Evolutionary conservation across 2,113 vertebrate genomes (phyloP).

Genomic region (Corythornis cristatus): DNA sequence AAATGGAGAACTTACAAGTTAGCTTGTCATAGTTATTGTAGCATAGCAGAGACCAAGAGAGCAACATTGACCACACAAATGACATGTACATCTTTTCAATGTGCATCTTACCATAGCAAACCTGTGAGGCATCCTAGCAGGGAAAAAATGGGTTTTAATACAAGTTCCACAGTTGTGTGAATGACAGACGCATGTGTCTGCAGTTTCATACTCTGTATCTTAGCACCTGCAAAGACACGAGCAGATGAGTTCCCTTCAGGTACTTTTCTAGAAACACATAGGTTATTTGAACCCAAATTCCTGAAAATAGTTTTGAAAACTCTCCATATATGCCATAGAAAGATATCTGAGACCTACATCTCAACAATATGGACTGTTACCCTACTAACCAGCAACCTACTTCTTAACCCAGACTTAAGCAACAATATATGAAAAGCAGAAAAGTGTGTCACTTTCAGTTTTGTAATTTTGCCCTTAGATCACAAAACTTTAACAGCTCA

Average conservation of each 20-base stretch:
- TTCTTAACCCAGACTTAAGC: not conserved
- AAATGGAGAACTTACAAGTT: not conserved
- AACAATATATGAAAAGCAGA: not conserved
- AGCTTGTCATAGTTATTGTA: not conserved
- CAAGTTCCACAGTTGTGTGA: not conserved
- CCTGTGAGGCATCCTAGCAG: fast-evolving
- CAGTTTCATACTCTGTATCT: not conserved
- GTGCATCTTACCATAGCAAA: not conserved
- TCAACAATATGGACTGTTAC: not conserved
- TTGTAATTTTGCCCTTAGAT: not conserved
- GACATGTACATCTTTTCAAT: not conserved
- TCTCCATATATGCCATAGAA: not conserved
- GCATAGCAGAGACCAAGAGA: not conserved
- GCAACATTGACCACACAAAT: fast-evolving
- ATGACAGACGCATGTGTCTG: not conserved
- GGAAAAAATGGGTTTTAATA: not conserved
- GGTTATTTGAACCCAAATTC: not conserved
- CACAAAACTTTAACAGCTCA: not conserved
- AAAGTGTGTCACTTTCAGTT: not conserved
- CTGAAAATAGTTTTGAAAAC: not conserved
- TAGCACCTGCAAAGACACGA: not conserved
- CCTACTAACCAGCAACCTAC: not conserved
- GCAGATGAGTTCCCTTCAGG: not conserved
- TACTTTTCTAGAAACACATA: not conserved
- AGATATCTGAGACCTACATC: not conserved